Conservation (phyloP, 2,888 invertebrate genomes). For the Lacanobia oleracea region DNA sequence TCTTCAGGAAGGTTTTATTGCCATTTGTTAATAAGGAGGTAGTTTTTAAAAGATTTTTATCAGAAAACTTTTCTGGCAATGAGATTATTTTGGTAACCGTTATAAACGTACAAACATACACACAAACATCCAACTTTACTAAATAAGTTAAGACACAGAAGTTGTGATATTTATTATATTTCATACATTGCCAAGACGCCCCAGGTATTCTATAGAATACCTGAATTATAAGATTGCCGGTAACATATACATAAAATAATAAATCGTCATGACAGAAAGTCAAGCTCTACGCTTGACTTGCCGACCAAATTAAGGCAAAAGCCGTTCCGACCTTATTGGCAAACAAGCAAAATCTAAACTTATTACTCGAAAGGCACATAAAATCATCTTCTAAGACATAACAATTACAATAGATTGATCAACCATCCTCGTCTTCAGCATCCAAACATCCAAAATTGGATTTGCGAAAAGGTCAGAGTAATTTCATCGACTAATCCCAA, state of each 20-base stretch:
- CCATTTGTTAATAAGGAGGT: too few relatives aligned
- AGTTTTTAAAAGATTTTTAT: too few relatives aligned
- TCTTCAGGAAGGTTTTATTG: too few relatives aligned
- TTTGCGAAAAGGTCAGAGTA: slow-evolving; percentile 62
- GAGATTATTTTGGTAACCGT: too few relatives aligned
- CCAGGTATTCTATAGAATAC: too few relatives aligned
- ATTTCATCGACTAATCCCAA: slow-evolving; percentile 63
- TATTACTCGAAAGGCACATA: slow-evolving; percentile 26
- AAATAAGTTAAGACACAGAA: neutral
- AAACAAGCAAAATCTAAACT: slow-evolving; percentile 24
- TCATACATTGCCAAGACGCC: too few relatives aligned
- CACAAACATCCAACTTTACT: neutral
- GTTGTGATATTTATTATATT: too few relatives aligned
- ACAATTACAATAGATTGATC: slow-evolving; percentile 58
- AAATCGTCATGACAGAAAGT: neutral
- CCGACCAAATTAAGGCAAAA: neutral
- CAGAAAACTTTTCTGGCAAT: too few relatives aligned
- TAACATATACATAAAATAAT: too few relatives aligned
- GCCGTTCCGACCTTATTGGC: neutral
- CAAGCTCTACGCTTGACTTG: neutral
- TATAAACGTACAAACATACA: too few relatives aligned
- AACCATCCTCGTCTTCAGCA: slow-evolving; percentile 45
- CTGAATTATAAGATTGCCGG: too few relatives aligned
- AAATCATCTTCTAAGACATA: slow-evolving; percentile 47
- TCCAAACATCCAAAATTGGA: slow-evolving; percentile 63